Evolutionary conservation across 2,888 invertebrate genomes (phyloP), one percentile per base, ranked within the genome.

Genomic region (Pseudococcus viburni): DNA sequence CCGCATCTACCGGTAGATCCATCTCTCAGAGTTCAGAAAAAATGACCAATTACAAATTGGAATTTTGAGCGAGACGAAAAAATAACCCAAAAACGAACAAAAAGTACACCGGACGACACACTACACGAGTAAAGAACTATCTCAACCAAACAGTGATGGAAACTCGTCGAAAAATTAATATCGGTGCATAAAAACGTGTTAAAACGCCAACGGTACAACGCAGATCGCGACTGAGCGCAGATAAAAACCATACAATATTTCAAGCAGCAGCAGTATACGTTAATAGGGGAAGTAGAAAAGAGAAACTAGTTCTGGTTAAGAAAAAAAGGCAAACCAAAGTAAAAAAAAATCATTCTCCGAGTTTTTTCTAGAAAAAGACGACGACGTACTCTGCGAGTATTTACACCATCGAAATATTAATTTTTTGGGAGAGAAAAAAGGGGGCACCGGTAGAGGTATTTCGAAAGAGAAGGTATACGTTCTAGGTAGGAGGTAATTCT

Each of bases 401-500:
- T n/a, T 17, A 59, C 59, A 59, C 59, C 42, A 9, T 42, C 42
- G 42, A 1, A 42, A 42, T 42, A 42, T 42, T 8, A 42, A 42
- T 42, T 42, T 42, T 33, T 33, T 33, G 1, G 26, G 26, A 17
- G 22, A 2, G 1, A 19, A 22, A 64, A 64, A 22, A 22, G 9
- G 64, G 64, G 12, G 3, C 15, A 64, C 19, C n/a, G 64, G 9
- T 11, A 87, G 17, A 51, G 42, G 87, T 87, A 77, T 80, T 55
- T 77, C 51, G 88, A 88, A 80, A 80, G 48, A 68, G 46, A 88
- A 42, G 88, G 88, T 88, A 83, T 48, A 86, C 73, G 48, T 86
- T 86, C 42, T 88, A 88, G 88, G 88, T 88, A 88, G 88, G 88
- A 88, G 88, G 88, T 88, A 83, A 59, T 84, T 84, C 85, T 85